Conservation (phyloP, 1,140 invertebrate genomes). For the Neodiprion pinetum region DNA sequence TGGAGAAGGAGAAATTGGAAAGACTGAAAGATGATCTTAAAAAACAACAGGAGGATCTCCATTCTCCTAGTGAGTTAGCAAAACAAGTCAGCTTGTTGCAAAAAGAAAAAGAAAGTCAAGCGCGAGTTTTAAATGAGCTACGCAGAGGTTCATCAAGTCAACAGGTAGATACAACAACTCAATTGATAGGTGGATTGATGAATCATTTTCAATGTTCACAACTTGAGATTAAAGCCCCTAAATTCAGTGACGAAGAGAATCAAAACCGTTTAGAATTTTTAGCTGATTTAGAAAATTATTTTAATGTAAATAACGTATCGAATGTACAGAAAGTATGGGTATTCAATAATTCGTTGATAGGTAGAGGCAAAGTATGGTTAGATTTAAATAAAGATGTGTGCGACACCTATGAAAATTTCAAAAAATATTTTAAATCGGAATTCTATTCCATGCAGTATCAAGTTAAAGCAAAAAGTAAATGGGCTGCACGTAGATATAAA, state of each 20-base stretch:
- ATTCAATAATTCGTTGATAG: background rate
- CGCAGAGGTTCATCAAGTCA: background rate
- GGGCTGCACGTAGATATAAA: slow-evolving; percentile 16
- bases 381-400: background rate
- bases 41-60: background rate
- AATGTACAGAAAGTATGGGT: background rate
- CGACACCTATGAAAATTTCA: slow-evolving; percentile 11
- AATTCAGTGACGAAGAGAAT: background rate
- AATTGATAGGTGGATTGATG: background rate
- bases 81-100: background rate
- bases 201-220: background rate
- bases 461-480: slow-evolving; percentile 24
- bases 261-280: background rate
- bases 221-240: background rate
- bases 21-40: background rate
- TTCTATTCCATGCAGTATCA: slow-evolving; percentile 24
- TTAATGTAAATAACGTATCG: background rate
- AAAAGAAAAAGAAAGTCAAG: background rate
- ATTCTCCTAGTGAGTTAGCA: background rate
- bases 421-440: slow-evolving; percentile 19
- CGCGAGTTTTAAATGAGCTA: background rate
- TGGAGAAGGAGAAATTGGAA: background rate
- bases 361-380: background rate
- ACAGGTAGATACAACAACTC: background rate
- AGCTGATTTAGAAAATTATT: background rate